These are phyloP conservation scores for Ailurus styani DNA, from an alignment of 2,113 vertebrate species.

Conservation along the genomic window DNA sequence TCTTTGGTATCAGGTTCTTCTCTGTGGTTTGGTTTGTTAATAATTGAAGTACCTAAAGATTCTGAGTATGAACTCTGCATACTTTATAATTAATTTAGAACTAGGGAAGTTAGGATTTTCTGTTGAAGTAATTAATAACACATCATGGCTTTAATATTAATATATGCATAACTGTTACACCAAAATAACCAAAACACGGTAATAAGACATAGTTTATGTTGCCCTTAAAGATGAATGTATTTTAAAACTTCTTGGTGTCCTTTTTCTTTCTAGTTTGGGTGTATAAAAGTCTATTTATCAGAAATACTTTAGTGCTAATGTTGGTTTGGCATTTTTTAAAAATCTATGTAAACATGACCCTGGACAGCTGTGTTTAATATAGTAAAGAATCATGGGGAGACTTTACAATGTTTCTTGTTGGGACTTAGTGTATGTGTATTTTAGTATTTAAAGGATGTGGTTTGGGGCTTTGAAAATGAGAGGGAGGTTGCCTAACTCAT, in stretches of 20 bases:
- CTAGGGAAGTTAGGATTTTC: not conserved
- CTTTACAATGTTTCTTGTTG: conserved; percentile 38
- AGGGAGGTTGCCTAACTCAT: not conserved
- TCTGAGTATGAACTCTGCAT: conserved; percentile 20
- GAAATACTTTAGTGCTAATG: conserved; percentile 1
- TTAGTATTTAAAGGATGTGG: conserved; percentile 48
- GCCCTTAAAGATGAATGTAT: not conserved
- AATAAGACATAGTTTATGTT: not conserved
- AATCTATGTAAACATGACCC: conserved; percentile 26
- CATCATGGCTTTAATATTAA: not conserved
- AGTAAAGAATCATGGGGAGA: not conserved
- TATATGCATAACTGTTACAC: not conserved
- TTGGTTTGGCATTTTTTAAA: not conserved
- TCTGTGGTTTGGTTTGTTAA: conserved; percentile 32
- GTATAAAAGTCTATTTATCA: conserved; percentile 37
- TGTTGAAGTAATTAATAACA: conserved; percentile 27
- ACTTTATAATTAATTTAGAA: conserved; percentile 9
- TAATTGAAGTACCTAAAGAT: not conserved
- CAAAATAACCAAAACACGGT: not conserved
- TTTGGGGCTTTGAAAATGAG: conserved; percentile 35
- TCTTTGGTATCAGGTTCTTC: not conserved
- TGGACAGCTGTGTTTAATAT: conserved; percentile 53
- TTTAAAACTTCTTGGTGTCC: not conserved
- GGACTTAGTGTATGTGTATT: conserved; percentile 29
- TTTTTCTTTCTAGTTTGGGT: conserved; percentile 35